These are phyloP conservation scores for Listronotus bonariensis DNA, from an alignment of 1,140 invertebrate species.

Conservation along the genomic window DNA sequence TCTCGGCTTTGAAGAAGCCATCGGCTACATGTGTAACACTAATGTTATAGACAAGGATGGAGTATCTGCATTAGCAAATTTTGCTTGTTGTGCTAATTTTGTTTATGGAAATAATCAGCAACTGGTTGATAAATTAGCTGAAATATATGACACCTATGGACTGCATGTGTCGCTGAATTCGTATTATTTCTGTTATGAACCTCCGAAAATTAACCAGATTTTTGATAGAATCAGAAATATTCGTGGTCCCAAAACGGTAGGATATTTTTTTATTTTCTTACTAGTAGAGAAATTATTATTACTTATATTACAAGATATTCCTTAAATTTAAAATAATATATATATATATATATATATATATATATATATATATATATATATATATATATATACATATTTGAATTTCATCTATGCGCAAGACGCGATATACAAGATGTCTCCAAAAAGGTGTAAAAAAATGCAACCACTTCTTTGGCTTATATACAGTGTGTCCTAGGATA, in stretches of 20 bases:
- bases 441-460: too few relatives aligned
- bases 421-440: too few relatives aligned
- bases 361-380: too few relatives aligned
- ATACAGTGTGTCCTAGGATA: too few relatives aligned
- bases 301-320: too few relatives aligned
- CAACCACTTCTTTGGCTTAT: too few relatives aligned
- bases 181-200: constrained; percentile 87
- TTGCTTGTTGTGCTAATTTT: constrained; percentile 70
- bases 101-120: constrained; percentile 70
- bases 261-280: constrained; percentile 31
- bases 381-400: too few relatives aligned
- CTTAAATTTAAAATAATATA: too few relatives aligned
- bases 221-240: constrained; percentile 85
- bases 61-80: constrained; percentile 79
- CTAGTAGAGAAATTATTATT: too few relatives aligned
- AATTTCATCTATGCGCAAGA: too few relatives aligned
- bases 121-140: constrained; percentile 75
- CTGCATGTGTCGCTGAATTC: constrained; percentile 85
- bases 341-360: too few relatives aligned
- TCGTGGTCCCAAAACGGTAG: constrained; percentile 68
- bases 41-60: constrained; percentile 95
- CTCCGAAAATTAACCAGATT: constrained; percentile 71
- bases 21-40: constrained; percentile 92
- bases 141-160: constrained; percentile 85
- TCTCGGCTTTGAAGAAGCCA: constrained; percentile 93